Evolutionary conservation across 2,113 vertebrate species (phyloP).

Genomic region (Galbula dea): DNA sequence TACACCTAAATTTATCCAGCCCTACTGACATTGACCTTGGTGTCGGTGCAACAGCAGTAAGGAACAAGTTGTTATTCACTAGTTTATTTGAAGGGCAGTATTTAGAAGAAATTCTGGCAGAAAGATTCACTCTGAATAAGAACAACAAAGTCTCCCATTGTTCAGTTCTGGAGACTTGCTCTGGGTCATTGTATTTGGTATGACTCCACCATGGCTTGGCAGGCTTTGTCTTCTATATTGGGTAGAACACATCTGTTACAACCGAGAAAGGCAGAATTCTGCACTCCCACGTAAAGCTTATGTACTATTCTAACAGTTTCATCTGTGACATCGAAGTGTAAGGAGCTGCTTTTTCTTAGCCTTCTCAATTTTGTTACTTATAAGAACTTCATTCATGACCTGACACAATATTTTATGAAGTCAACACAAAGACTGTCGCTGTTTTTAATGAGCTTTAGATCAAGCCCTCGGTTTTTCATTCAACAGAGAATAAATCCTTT

Average conservation of each 20-base stretch:
- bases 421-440: neutral
- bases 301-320: neutral
- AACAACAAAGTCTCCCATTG: neutral
- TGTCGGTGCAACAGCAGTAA: neutral
- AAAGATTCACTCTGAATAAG: neutral
- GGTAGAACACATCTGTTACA: conserved; percentile 33
- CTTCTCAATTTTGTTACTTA: neutral
- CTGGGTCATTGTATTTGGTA: neutral
- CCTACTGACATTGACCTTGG: neutral
- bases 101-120: neutral
- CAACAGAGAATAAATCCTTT: neutral
- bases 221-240: conserved; percentile 19
- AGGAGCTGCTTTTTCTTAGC: neutral
- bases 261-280: conserved; percentile 18
- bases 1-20: neutral
- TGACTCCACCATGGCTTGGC: neutral
- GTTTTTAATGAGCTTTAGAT: conserved; percentile 45
- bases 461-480: neutral
- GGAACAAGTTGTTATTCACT: neutral
- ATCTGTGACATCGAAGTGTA: neutral
- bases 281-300: conserved; percentile 5
- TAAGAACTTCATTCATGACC: neutral
- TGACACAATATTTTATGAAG: conserved; percentile 12
- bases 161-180: neutral
- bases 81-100: neutral